Conservation (phyloP, 2,888 invertebrate genomes). For the Agrilus mali region DNA sequence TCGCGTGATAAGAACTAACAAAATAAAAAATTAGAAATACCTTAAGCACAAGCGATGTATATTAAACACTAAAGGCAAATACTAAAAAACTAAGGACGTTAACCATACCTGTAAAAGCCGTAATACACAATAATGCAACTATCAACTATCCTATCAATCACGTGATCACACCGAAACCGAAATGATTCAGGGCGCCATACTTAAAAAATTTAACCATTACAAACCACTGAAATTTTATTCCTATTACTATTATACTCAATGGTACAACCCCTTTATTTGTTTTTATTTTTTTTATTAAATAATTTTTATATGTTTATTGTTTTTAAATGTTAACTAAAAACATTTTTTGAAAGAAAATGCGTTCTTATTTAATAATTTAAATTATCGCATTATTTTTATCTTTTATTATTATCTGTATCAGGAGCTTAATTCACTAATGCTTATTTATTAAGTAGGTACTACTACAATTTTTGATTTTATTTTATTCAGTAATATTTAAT, state of each 20-base stretch:
- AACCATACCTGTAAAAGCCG: slow-evolving; percentile 31
- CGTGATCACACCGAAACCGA: slow-evolving; percentile 20
- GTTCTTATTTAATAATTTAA: no score
- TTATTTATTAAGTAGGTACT: no score
- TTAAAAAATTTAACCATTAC: no score
- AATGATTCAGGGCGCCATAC: no score
- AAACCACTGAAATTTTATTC: no score
- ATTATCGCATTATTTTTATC: no score
- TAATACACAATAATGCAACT: slow-evolving; percentile 15
- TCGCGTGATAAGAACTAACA: slow-evolving; percentile 12
- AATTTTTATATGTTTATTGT: background rate
- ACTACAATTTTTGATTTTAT: no score
- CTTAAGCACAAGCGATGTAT: background rate
- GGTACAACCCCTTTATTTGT: background rate
- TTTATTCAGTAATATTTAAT: no score
- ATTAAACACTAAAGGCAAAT: slow-evolving; percentile 2
- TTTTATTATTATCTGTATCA: no score
- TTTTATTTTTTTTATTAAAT: slow-evolving; percentile 4
- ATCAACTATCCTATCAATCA: slow-evolving; percentile 20
- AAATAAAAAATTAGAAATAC: slow-evolving; percentile 6
- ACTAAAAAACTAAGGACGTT: slow-evolving; percentile 23
- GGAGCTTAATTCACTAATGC: no score
- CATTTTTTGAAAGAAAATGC: no score
- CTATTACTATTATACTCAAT: no score
- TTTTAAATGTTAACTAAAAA: background rate